A percentile compares a stretch with the other conserved stretches of the same genome.
Evolutionary conservation across 1,140 invertebrate species (phyloP).

Genomic region (Proctacanthus coquilletti): DNA sequence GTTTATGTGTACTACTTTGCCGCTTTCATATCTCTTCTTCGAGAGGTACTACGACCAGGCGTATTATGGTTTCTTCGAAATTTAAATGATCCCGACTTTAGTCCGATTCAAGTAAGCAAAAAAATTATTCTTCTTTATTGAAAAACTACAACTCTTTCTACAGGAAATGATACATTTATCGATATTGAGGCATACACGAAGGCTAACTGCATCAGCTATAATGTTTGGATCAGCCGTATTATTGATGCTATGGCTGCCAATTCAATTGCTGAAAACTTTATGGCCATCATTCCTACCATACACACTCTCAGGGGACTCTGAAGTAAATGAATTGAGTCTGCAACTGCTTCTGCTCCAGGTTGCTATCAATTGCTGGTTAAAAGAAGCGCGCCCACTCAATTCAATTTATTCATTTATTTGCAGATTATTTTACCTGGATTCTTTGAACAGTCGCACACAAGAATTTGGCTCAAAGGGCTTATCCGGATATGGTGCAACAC

Average conservation of each 20-base stretch:
- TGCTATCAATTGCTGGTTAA: conserved; percentile 3
- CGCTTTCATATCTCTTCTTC: conserved; percentile 82
- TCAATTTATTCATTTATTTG: conserved; percentile 1
- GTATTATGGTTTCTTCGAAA: conserved; percentile 95
- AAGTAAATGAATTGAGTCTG: conserved; percentile 82
- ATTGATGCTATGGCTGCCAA: conserved; percentile 90
- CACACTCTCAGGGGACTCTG: conserved; percentile 65
- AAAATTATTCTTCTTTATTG: conserved; percentile 5
- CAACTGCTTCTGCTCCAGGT: conserved; percentile 86
- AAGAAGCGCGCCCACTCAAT: neutral
- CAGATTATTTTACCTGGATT: conserved; percentile 87
- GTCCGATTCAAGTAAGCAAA: conserved; percentile 85
- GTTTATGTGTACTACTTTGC: conserved; percentile 99
- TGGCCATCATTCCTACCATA: conserved; percentile 88
- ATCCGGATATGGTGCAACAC: conserved; percentile 78
- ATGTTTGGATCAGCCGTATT: conserved; percentile 93
- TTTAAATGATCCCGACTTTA: conserved; percentile 97
- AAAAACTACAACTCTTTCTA: conserved; percentile 11
- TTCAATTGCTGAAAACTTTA: conserved; percentile 66
- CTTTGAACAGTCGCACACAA: conserved; percentile 88
- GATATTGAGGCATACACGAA: conserved; percentile 74
- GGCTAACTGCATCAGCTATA: conserved; percentile 82
- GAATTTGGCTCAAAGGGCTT: conserved; percentile 79
- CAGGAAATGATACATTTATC: conserved; percentile 95
- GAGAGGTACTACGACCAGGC: conserved; percentile 89